Conservation (phyloP, 30 jellyfish, hydroid and myxozoan genomes). For the Hydractinia echinata region DNA sequence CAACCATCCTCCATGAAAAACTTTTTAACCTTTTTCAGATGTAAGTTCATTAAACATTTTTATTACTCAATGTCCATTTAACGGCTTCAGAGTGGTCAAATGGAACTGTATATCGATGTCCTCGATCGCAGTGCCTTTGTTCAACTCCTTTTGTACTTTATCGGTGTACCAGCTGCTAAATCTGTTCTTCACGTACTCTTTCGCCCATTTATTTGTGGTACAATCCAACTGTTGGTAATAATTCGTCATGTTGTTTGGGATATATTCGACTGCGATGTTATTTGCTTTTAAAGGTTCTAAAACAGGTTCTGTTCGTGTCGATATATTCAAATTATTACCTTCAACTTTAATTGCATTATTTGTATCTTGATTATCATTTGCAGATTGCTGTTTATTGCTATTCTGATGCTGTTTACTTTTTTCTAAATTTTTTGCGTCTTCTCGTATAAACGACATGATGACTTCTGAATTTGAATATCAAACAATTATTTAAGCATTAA, state of each 20-base stretch:
- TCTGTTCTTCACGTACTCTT: slow-evolving; percentile 3
- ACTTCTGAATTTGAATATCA: too few species aligned
- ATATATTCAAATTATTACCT: too few species aligned
- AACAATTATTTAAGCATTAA: too few species aligned
- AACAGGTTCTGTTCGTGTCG: background rate
- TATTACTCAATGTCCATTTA: background rate
- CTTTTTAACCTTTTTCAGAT: background rate
- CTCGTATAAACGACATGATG: too few species aligned
- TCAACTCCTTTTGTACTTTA: background rate
- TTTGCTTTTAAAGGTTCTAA: background rate
- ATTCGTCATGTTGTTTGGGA: background rate
- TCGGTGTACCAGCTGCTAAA: background rate
- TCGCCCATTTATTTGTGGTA: background rate
- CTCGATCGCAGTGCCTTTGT: background rate
- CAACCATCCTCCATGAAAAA: background rate
- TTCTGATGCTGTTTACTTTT: too few species aligned
- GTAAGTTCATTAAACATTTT: background rate
- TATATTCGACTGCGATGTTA: background rate
- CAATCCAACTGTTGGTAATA: background rate
- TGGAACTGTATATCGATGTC: background rate
- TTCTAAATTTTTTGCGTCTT: too few species aligned
- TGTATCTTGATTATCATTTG: too few species aligned
- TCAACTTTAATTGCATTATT: too few species aligned
- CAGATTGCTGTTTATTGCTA: too few species aligned
- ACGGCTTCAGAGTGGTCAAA: background rate